Conservation (phyloP, 2,888 invertebrate genomes). For the Sepiola atlantica region DNA sequence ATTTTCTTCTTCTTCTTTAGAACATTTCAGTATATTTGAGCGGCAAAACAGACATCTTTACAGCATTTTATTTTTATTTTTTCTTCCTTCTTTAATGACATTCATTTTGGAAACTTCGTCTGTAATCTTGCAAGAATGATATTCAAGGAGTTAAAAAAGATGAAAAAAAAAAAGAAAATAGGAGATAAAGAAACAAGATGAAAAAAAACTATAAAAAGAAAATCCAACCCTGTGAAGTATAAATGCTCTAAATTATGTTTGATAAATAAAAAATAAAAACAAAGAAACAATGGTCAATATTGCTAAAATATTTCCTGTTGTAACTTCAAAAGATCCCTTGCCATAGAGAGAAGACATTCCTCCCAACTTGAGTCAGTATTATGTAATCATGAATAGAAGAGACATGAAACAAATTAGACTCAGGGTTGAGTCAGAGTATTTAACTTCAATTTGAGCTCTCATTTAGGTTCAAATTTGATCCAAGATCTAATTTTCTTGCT, state of each 20-base stretch:
- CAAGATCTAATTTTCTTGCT: neutral
- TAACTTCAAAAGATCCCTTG: constrained; percentile 9
- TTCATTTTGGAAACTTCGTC: neutral
- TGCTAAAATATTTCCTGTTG: neutral
- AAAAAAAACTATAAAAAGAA: neutral
- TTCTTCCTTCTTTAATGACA: neutral
- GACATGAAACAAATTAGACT: neutral
- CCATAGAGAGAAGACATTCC: neutral
- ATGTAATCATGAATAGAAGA: neutral
- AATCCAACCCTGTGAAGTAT: neutral
- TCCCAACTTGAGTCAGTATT: neutral
- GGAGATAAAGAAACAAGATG: no score
- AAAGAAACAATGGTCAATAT: constrained; percentile 8
- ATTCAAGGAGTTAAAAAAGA: neutral
- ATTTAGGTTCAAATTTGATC: neutral
- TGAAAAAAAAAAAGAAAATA: neutral
- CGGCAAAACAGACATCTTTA: neutral
- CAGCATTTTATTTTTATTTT: neutral
- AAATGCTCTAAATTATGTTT: neutral
- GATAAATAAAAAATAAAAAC: neutral
- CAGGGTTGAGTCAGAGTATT: constrained; percentile 22
- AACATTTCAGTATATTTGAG: neutral
- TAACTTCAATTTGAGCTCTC: neutral
- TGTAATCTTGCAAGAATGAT: constrained; percentile 18
- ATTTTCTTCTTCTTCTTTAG: neutral